Base-by-base conservation (phyloP, 2,113 vertebrate genomes). In the Crotalus helleri region DNA sequence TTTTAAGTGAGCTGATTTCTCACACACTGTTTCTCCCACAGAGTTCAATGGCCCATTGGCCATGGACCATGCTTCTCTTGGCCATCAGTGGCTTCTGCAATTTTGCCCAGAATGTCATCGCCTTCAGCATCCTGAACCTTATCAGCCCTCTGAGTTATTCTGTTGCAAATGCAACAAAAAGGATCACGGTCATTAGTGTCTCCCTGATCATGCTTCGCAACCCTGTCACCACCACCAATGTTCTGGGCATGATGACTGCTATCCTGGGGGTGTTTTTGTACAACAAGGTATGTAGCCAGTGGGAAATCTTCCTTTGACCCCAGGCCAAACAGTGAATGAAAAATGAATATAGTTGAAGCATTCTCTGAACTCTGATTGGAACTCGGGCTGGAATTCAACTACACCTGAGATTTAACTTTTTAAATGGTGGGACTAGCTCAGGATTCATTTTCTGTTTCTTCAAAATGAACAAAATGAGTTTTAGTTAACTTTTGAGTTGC, bases 91-190 rank as follows among this genome's bases (percentile, higher is more conserved):
- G 99, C 3, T 98, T 99, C 97, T 99, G 99, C 95, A 99, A 99
- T 96, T 99, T 99, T 44, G 99, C 99, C 54, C 99, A 99, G 97
- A 99, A 99, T 0, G 98, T 99, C 90, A 99, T 99, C 8, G 99
- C 99, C 93, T 99, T 99, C 97, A 99, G 99, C 39, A 98, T 99
- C 44, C 98, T 99, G 1, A 99, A 98, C 97, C 97, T 99, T 55
- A 98, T 99, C 97, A 99, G 99, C 94, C 99, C 99, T 0, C 98
- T 99, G 19, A 99, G 99, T 95, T 99, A 99, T 94, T 99, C 99
- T 0, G 99, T 99, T 0, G 99, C 99, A 94, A 99, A 99, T 0
- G 99, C 99, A 95, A 99, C 99, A 64, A 99, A 99, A 95, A 98
- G 99, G 53, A 99, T 99, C 97, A 99, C 99, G 98, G 99, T 99